phyloP scores from a whole-genome alignment of 2,888 invertebrate genomes.

The Callyntrura sp. region DNA sequence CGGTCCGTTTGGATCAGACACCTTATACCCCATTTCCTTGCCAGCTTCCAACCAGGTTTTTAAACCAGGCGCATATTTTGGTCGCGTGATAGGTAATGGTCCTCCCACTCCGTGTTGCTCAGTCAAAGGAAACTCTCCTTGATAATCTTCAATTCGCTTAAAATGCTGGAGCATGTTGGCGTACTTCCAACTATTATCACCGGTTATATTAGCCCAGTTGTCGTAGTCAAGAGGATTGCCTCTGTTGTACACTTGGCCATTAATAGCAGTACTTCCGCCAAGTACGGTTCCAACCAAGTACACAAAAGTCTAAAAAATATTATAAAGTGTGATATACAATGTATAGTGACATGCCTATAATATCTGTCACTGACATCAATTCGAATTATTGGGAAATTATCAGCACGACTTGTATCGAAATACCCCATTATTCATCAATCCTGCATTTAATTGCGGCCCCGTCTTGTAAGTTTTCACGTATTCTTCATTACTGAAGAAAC shows the following conservation, averaged over 20 bases:
- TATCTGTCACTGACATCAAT: background rate
- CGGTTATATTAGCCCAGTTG: conserved; percentile 65
- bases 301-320: background rate
- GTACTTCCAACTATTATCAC: conserved; percentile 73
- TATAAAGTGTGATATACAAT: background rate
- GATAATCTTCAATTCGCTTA: conserved; percentile 67
- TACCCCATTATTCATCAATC: conserved; percentile 3
- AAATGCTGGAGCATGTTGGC: conserved; percentile 68
- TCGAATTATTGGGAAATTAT: too few species aligned
- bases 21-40: conserved; percentile 57
- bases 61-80: conserved; percentile 53
- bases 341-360: background rate
- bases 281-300: too few species aligned
- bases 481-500: background rate
- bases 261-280: conserved; percentile 44
- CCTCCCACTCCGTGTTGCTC: conserved; percentile 22
- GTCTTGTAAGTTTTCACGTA: conserved; percentile 16
- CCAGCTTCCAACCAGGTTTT: conserved; percentile 64
- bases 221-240: conserved; percentile 71
- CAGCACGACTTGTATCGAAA: background rate
- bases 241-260: conserved; percentile 61
- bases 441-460: background rate
- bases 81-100: background rate
- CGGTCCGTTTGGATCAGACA: conserved; percentile 75
- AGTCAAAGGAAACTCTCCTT: conserved; percentile 19